These are phyloP conservation scores for Acrobasis repandana DNA, from an alignment of 2,888 invertebrate species.

Conservation along the genomic window DNA sequence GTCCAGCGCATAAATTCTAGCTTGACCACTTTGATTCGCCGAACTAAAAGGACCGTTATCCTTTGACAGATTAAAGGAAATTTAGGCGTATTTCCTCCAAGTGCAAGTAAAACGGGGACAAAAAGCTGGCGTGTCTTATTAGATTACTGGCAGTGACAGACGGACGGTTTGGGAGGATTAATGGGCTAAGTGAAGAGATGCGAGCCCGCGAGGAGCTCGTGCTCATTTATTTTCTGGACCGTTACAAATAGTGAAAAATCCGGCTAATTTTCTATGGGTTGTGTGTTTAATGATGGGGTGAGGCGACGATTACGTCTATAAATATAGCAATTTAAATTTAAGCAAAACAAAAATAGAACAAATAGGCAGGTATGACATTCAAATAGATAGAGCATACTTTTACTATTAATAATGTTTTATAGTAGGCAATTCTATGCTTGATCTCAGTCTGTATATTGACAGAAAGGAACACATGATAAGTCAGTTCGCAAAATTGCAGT, in stretches of 20 bases:
- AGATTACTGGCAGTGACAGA: constrained; percentile 80
- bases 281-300: constrained; percentile 28
- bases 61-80: constrained; percentile 66
- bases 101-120: constrained; percentile 74
- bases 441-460: too few species aligned
- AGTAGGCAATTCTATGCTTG: too few species aligned
- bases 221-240: constrained; percentile 66
- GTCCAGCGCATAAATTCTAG: constrained; percentile 19
- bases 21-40: constrained; percentile 55
- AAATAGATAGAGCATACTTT: too few species aligned
- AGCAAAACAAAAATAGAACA: too few species aligned
- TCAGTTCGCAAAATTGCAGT: too few species aligned
- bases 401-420: too few species aligned
- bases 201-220: constrained; percentile 53
- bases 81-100: constrained; percentile 69
- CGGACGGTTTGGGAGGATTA: constrained; percentile 73
- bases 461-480: too few species aligned
- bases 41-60: constrained; percentile 57
- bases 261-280: constrained; percentile 55
- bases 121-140: constrained; percentile 81
- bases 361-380: too few species aligned
- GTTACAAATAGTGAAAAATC: constrained; percentile 66
- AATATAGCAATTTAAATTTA: neutral
- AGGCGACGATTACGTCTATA: neutral
- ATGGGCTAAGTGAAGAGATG: constrained; percentile 78